phyloP scores from a whole-genome alignment of 2,797 vertebrate species.

The Yasuhikotakia modesta region DNA sequence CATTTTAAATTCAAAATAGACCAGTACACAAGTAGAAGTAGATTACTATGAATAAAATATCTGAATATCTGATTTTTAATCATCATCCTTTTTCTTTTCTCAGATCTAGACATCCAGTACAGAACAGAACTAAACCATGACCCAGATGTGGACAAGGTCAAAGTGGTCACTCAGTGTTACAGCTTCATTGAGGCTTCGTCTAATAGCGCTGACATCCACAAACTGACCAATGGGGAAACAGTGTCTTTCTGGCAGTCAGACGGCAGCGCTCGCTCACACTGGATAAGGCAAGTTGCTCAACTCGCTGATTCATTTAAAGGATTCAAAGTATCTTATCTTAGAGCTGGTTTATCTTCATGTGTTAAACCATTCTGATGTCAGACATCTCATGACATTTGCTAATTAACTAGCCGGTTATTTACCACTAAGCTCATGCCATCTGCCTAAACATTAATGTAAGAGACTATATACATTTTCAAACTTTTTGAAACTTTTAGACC shows the following conservation, averaged over 20 bases:
- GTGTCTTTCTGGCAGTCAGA: constrained; percentile 97
- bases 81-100: not conserved
- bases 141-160: constrained; percentile 88
- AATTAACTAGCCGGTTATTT: not conserved
- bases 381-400: not conserved
- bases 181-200: constrained; percentile 92
- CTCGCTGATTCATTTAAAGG: not conserved
- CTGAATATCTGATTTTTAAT: not conserved
- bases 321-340: not conserved
- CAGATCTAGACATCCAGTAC: constrained; percentile 82
- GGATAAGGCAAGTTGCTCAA: constrained; percentile 84
- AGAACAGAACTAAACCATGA: constrained; percentile 82
- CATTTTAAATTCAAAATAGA: too few relatives aligned
- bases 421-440: too few relatives aligned
- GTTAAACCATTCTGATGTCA: not conserved
- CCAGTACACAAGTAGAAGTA: too few relatives aligned
- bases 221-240: constrained; percentile 95
- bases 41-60: too few relatives aligned
- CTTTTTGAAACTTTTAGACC: not conserved
- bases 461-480: not conserved
- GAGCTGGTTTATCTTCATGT: too few relatives aligned
- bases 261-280: constrained; percentile 93
- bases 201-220: constrained; percentile 87
- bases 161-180: constrained; percentile 91
- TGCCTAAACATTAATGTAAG: not conserved